Percentiles rank a stretch among this genome's conserved stretches.
These are phyloP conservation scores for Micrastur ruficollis DNA, from an alignment of 2,797 vertebrate species.

Conservation along the genomic window DNA sequence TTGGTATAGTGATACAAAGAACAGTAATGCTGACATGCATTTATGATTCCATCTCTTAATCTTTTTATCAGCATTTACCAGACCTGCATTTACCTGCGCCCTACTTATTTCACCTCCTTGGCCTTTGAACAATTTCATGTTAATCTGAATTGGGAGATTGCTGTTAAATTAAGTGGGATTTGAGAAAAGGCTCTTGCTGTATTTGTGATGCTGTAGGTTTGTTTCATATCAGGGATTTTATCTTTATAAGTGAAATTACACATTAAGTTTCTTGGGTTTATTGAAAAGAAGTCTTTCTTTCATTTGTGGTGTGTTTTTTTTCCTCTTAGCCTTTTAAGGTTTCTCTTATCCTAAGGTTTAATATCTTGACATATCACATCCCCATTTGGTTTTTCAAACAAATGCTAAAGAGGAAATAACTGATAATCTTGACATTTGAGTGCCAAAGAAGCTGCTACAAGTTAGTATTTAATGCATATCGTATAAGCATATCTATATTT, in stretches of 20 bases:
- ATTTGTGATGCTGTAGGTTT: neutral
- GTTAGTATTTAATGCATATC: neutral
- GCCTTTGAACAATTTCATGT: neutral
- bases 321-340: neutral
- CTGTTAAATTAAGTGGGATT: neutral
- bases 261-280: neutral
- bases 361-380: neutral
- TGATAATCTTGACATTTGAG: neutral
- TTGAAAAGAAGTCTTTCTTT: neutral
- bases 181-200: neutral
- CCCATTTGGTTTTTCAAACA: neutral
- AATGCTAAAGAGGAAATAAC: neutral
- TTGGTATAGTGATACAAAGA: neutral
- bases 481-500: neutral
- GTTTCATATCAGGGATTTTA: neutral
- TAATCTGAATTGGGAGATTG: neutral
- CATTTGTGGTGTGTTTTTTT: neutral
- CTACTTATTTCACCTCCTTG: neutral
- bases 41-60: neutral
- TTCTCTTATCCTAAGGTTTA: neutral
- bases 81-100: neutral
- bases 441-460: neutral
- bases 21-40: neutral
- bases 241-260: neutral
- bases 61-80: neutral